Percentiles rank a stretch among this genome's conserved stretches.
These are phyloP conservation scores for Drosophila mulleri DNA, from an alignment of 2,888 invertebrate genomes.

Conservation along the genomic window DNA sequence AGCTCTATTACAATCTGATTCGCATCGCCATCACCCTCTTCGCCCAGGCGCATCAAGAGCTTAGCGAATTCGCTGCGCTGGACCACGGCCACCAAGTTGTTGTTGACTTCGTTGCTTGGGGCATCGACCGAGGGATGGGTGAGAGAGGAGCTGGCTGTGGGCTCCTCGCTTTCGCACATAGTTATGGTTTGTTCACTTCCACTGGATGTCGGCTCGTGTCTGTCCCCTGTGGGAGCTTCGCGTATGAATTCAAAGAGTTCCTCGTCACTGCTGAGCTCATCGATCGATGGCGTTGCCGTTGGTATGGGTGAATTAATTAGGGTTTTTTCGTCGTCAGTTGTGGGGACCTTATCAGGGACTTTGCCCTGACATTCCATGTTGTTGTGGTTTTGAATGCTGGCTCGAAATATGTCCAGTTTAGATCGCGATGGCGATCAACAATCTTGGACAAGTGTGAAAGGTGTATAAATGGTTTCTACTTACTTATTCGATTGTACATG, in stretches of 20 bases:
- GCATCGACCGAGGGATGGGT: neutral
- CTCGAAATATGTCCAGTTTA: conserved; percentile 10
- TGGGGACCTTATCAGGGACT: conserved; percentile 12
- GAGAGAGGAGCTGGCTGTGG: conserved; percentile 28
- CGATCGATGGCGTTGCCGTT: conserved; percentile 3
- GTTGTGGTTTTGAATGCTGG: conserved; percentile 8
- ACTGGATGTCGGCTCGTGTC: neutral
- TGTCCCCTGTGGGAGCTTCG: conserved; percentile 18
- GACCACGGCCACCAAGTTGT: conserved; percentile 32
- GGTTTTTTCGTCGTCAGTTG: conserved; percentile 19
- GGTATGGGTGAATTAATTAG: neutral
- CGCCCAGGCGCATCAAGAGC: conserved; percentile 50
- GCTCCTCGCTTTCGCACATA: conserved; percentile 29
- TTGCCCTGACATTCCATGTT: conserved; percentile 31
- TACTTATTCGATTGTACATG: conserved; percentile 23
- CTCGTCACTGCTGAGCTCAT: conserved; percentile 10
- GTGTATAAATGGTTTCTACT: conserved; percentile 18
- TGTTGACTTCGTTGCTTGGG: conserved; percentile 4
- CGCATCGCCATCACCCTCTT: conserved; percentile 62
- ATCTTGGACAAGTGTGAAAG: conserved; percentile 9
- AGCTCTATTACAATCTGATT: conserved; percentile 66
- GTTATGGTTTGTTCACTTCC: conserved; percentile 15
- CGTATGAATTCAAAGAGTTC: conserved; percentile 12
- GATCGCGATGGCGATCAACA: conserved; percentile 28
- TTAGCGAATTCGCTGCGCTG: conserved; percentile 48